Conservation (phyloP, 2,113 vertebrate genomes). For the Rhinolophus ferrumequinum region DNA sequence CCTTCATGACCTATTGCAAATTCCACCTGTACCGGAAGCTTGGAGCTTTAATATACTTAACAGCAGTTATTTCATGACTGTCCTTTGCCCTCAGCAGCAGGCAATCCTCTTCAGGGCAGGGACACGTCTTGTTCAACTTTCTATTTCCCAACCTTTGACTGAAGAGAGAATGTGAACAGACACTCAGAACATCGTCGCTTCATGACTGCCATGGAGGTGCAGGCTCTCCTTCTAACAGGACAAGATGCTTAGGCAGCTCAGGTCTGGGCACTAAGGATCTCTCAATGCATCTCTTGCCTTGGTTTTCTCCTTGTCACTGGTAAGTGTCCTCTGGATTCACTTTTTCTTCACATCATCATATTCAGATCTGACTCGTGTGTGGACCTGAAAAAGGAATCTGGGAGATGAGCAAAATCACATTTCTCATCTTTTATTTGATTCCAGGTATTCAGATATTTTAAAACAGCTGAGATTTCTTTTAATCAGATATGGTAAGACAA, state of each 20-base stretch:
- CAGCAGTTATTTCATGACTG: too few relatives aligned
- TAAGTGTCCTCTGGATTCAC: not conserved
- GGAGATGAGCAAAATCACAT: not conserved
- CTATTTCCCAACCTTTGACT: not conserved
- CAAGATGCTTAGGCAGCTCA: not conserved
- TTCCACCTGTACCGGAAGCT: fast-evolving
- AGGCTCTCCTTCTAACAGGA: not conserved
- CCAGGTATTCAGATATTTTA: not conserved
- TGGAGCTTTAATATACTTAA: not conserved
- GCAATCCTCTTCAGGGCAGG: not conserved
- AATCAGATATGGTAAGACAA: not conserved
- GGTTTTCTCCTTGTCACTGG: not conserved
- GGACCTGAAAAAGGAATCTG: not conserved
- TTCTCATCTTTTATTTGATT: not conserved
- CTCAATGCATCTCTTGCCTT: not conserved
- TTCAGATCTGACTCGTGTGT: not conserved
- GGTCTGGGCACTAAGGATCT: not conserved
- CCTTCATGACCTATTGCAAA: not conserved
- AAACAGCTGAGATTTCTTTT: not conserved
- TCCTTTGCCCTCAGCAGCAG: not conserved
- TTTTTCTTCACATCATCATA: not conserved
- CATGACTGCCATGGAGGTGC: fast-evolving
- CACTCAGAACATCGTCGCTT: not conserved
- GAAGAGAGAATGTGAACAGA: not conserved
- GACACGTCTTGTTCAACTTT: not conserved